Conservation (phyloP, 2,797 vertebrate genomes). For the Pangasius mekongensis region DNA sequence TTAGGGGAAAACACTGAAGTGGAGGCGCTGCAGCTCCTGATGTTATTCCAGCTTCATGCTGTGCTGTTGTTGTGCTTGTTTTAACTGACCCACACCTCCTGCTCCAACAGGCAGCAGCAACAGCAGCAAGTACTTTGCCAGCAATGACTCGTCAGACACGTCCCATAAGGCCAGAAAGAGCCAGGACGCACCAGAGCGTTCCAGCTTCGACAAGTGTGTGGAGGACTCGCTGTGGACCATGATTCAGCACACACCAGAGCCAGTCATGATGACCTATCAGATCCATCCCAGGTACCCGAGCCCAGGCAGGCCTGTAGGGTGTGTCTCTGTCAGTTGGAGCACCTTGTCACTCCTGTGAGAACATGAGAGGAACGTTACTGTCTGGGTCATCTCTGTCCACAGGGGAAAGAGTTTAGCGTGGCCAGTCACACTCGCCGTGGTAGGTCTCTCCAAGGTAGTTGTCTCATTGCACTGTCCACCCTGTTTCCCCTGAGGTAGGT, state of each 20-base stretch:
- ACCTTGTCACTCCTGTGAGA: conserved; percentile 27
- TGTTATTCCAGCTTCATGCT: neutral
- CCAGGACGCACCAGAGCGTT: conserved; percentile 67
- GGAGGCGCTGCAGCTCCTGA: neutral
- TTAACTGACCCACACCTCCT: neutral
- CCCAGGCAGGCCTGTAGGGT: neutral
- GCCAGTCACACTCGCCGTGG: conserved; percentile 41
- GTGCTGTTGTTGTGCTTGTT: neutral
- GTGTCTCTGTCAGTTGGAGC: neutral
- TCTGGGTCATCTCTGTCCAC: conserved; percentile 57
- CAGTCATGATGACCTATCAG: conserved; percentile 87
- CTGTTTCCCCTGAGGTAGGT: conserved; percentile 54
- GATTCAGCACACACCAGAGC: conserved; percentile 79
- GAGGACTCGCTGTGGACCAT: conserved; percentile 78
- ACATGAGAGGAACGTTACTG: conserved; percentile 42
- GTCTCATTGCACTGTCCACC: conserved; percentile 54
- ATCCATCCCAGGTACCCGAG: conserved; percentile 80
- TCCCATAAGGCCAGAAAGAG: conserved; percentile 72
- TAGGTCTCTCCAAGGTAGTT: conserved; percentile 53
- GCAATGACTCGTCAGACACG: conserved; percentile 80
- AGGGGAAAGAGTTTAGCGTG: conserved; percentile 44
- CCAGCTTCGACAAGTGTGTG: conserved; percentile 61
- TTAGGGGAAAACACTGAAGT: neutral
- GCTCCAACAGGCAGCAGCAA: conserved; percentile 80
- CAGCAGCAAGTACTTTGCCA: conserved; percentile 82